Base-by-base conservation (phyloP, 2,888 invertebrate genomes). In the Ochlodes sylvanus region DNA sequence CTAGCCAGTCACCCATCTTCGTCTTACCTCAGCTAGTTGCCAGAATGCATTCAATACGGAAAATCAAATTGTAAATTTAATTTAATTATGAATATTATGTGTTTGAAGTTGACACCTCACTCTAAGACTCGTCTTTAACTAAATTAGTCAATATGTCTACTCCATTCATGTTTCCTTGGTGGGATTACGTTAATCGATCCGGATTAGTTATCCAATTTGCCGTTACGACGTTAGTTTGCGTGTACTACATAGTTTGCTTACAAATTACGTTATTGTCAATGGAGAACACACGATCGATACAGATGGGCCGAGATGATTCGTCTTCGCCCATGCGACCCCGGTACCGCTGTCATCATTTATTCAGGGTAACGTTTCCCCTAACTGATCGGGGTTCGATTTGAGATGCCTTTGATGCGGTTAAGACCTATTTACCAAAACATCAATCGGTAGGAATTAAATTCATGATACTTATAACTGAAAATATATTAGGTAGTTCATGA, bases 201-300 rank as follows among this genome's bases (percentile, higher is more conserved):
- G 66, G 56, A 60, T 70, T 69, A 71, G 58, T 63, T 69, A 69
- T 69, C 69, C 69, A 72, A 73, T 73, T 69, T 71, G 63, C 63
- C 68, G 68, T 63, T 69, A 65, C 64, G 52, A 9, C 42, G n/a
- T 5, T 41, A 52, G 50, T 57, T 63, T 41, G 54, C 54, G 41
- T 5, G n/a, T 41, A n/a, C 61, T 7, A 44, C 56, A 60, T 34
- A 42, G 58, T 54, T 60, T 54, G 21, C 57, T 10, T 57, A 60
- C 52, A 60, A 66, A 58, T 65, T 42, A 66, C 66, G 60, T 66
- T 66, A 66, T 58, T 42, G 52, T 66, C 58, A 60, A 54, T 66
- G 58, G 66, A 66, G 42, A 60, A 60, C 47, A 27, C n/a, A 42
- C 65, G 65, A 60, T 60, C 52, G 52, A 58, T 66, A 50, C 52